Evolutionary conservation across 1,140 invertebrate genomes (phyloP), one percentile per base, ranked within the genome.

Genomic region (Chrysopa pallens): DNA sequence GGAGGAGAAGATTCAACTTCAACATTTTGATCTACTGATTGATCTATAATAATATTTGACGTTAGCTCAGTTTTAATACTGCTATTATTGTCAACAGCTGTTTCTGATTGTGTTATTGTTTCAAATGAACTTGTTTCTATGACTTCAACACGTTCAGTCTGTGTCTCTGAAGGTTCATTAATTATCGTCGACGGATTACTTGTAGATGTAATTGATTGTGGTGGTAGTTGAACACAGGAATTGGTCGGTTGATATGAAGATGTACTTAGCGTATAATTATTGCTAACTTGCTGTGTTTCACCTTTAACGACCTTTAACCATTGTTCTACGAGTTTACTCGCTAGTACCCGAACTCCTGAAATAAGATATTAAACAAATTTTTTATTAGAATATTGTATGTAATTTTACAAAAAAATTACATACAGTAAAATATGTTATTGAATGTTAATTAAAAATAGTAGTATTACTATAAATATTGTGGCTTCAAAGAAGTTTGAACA

Each of bases 241-340:
- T 23, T 23, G 17, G 17, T 23, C 5, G 17, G 5, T 23, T 23
- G 17, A 23, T 23, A 23, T 23, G 17, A 23, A 23, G 17, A 23
- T 23, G 17, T 5, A 23, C 5, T 23, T 23, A 23, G 38, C 15
- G 1, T 11, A 6, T 38, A 46, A 8, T 44, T 44, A 29, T 36
- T 45, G 38, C 29, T 43, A 42, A 40, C 40, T 43, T 27, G 40
- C 12, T 39, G 43, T 46, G 68, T 65, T 57, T 76, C 70, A 40
- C 71, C 73, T 63, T 84, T 87, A 1, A 88, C 84, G 43, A 87
- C 78, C 52, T 81, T 82, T 50, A 91, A 69, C 90, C 90, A 94
- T 59, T 85, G 79, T 50, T 87, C 80, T n/a, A 93, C 87, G 36
- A 93, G 65, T 54, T 80, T 75, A 40, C 74, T 73, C 12, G 88